These are phyloP conservation scores for Lepus europaeus DNA, from an alignment of 2,113 vertebrate species.

Conservation along the genomic window DNA sequence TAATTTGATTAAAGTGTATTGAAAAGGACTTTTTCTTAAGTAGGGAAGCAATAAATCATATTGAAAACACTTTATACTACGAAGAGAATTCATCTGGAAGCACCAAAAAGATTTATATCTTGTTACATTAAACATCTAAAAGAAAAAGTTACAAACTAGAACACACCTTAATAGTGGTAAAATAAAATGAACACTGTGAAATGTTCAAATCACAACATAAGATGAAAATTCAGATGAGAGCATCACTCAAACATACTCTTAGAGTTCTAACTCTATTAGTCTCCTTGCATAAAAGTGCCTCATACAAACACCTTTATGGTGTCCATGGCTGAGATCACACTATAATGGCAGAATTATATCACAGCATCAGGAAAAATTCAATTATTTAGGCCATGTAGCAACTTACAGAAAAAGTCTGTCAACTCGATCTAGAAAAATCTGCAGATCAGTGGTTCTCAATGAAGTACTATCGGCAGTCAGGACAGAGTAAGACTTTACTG, in stretches of 20 bases:
- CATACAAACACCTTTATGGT: not conserved
- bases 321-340: not conserved
- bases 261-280: not conserved
- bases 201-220: slow-evolving; percentile 24
- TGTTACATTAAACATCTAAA: slow-evolving; percentile 36
- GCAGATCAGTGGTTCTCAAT: not conserved
- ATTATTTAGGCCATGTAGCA: not conserved
- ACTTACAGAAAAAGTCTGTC: not conserved
- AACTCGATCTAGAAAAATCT: slow-evolving; percentile 18
- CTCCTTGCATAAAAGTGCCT: slow-evolving; percentile 10
- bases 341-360: not conserved
- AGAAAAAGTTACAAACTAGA: not conserved
- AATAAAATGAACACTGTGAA: slow-evolving; percentile 57
- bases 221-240: slow-evolving; percentile 56
- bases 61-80: slow-evolving; percentile 26
- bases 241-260: not conserved
- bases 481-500: not conserved
- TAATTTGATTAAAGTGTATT: not conserved
- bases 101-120: slow-evolving; percentile 21
- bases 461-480: not conserved
- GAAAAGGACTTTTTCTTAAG: not conserved
- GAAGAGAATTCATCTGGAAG: slow-evolving; percentile 28
- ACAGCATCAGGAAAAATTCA: not conserved
- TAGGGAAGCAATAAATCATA: slow-evolving; percentile 21
- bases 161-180: slow-evolving; percentile 39